These are phyloP conservation scores for Ernsta delagoae DNA, from an alignment of 2,888 invertebrate genomes.

Conservation along the genomic window DNA sequence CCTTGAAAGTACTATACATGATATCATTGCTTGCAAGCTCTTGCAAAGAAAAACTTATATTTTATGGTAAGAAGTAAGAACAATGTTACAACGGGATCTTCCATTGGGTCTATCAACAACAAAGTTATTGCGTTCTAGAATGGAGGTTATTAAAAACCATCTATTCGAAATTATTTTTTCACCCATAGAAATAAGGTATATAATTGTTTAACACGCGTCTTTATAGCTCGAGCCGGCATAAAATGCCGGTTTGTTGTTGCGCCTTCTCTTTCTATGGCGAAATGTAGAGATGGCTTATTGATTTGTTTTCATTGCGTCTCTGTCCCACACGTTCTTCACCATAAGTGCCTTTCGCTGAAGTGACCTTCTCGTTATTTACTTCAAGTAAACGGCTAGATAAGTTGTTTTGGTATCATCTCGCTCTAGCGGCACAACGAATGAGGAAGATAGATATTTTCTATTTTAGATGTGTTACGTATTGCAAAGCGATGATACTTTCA, in stretches of 20 bases:
- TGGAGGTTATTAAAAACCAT: constrained; percentile 38
- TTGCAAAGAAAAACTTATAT: neutral
- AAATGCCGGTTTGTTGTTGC: constrained; percentile 83
- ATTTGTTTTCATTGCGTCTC: constrained; percentile 86
- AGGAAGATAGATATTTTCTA: constrained; percentile 63
- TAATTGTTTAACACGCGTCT: constrained; percentile 47
- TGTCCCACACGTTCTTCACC: constrained; percentile 63
- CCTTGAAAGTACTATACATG: neutral
- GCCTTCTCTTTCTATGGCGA: constrained; percentile 76
- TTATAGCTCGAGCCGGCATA: constrained; percentile 65
- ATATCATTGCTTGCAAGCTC: no score
- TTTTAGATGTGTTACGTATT: constrained; percentile 40
- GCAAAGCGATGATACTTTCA: constrained; percentile 31
- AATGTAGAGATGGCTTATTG: constrained; percentile 78
- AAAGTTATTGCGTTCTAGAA: constrained; percentile 50
- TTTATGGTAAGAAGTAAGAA: constrained; percentile 34
- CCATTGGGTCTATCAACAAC: constrained; percentile 47
- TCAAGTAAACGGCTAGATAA: constrained; percentile 66
- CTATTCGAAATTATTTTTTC: constrained; percentile 50
- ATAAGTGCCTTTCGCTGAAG: constrained; percentile 67
- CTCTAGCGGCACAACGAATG: constrained; percentile 67
- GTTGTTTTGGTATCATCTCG: constrained; percentile 81
- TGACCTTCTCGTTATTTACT: constrained; percentile 81
- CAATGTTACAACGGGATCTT: constrained; percentile 58
- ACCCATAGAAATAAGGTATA: constrained; percentile 53